phyloP scores from a whole-genome alignment of 2,888 invertebrate genomes.

The Byasa hedistus region DNA sequence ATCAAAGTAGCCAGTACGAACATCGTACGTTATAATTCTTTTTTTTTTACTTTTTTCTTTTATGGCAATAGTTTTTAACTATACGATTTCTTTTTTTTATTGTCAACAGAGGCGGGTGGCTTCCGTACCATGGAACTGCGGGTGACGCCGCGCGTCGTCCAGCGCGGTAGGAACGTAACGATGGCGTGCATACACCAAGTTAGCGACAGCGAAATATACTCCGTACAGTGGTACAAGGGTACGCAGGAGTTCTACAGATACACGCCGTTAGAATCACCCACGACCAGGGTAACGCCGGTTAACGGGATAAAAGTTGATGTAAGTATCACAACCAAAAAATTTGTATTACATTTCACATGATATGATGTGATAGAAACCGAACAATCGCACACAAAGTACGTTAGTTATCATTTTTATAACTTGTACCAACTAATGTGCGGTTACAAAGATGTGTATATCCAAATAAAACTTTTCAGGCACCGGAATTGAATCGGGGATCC shows the following conservation, averaged over 20 bases:
- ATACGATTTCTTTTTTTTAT: constrained; percentile 34
- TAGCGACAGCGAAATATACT: constrained; percentile 86
- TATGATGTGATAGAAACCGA: too few species aligned
- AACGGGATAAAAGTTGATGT: constrained; percentile 90
- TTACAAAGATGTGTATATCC: too few species aligned
- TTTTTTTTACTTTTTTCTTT: too few species aligned
- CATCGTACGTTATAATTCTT: too few species aligned
- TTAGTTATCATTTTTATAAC: too few species aligned
- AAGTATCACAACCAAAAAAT: constrained; percentile 66
- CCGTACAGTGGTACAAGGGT: constrained; percentile 93
- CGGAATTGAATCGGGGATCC: too few species aligned
- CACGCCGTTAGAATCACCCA: constrained; percentile 86
- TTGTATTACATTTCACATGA: too few species aligned
- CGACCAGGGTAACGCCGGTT: constrained; percentile 85
- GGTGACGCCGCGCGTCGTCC: constrained; percentile 85
- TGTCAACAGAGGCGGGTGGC: constrained; percentile 80
- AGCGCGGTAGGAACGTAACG: constrained; percentile 84
- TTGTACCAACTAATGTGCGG: too few species aligned
- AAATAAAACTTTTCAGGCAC: too few species aligned
- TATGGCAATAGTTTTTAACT: too few species aligned
- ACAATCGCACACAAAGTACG: too few species aligned
- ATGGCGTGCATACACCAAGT: constrained; percentile 88
- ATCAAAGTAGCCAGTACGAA: too few species aligned
- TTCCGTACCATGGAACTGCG: constrained; percentile 86
- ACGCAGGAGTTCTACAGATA: constrained; percentile 91